Evolutionary conservation across 2,888 invertebrate species (phyloP).

Genomic region (Drosophila engyochracea): DNA sequence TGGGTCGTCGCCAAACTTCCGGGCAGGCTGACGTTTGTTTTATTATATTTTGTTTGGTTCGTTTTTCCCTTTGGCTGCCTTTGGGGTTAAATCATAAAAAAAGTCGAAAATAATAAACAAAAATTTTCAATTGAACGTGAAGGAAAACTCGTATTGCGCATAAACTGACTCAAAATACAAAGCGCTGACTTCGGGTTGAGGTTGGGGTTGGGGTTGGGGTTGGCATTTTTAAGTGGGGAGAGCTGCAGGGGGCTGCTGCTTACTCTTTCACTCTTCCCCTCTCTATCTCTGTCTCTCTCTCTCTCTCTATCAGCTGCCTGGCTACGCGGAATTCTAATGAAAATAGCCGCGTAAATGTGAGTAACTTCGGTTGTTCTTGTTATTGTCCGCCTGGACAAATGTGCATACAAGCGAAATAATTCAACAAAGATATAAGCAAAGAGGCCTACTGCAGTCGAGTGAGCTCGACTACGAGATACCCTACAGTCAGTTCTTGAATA

Average conservation of each 20-base stretch:
- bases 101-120: conserved; percentile 79
- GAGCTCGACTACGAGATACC: not conserved
- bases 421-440: conserved; percentile 37
- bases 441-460: not conserved
- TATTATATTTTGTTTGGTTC: conserved; percentile 19
- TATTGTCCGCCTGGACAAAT: conserved; percentile 26
- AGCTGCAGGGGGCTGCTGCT: not conserved
- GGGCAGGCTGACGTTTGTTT: conserved; percentile 51
- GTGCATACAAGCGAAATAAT: conserved; percentile 45
- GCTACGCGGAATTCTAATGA: conserved; percentile 61
- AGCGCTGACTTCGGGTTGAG: conserved; percentile 1
- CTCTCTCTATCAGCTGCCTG: conserved; percentile 30
- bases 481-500: not conserved
- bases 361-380: conserved; percentile 2
- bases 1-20: conserved; percentile 73
- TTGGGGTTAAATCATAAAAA: conserved; percentile 81
- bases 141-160: conserved; percentile 74
- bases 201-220: not conserved
- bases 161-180: conserved; percentile 66
- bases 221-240: conserved; percentile 9
- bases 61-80: conserved; percentile 24
- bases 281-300: conserved; percentile 4
- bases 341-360: conserved; percentile 65
- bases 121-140: conserved; percentile 80
- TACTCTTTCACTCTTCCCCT: conserved; percentile 4